phyloP scores from a whole-genome alignment of 2,888 invertebrate species.

The Temnothorax rugatulus region DNA sequence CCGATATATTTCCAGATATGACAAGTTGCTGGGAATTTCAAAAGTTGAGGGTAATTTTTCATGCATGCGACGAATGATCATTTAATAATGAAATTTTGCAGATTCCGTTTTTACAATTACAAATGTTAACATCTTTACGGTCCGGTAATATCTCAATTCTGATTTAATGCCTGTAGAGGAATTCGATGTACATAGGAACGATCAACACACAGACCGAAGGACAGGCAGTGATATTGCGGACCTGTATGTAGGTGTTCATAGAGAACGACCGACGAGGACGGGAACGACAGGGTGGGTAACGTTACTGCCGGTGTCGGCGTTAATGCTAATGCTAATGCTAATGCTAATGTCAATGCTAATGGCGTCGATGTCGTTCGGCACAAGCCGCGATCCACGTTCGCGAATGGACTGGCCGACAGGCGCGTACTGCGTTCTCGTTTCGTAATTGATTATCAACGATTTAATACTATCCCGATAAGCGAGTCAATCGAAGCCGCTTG shows the following conservation, averaged over 20 bases:
- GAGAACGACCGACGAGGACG: constrained; percentile 50
- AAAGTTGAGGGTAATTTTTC: not conserved
- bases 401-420: constrained; percentile 72
- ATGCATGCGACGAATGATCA: not conserved
- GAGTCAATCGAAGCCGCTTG: constrained; percentile 72
- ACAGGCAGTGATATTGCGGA: constrained; percentile 65
- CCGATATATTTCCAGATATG: not conserved
- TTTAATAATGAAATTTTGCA: not conserved
- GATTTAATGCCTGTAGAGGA: constrained; percentile 23
- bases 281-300: constrained; percentile 69
- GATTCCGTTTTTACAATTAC: not conserved
- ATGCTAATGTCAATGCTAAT: constrained; percentile 77
- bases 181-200: constrained; percentile 60
- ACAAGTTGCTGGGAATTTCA: not conserved
- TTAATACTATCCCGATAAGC: constrained; percentile 79
- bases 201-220: constrained; percentile 53
- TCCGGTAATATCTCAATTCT: not conserved
- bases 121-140: not conserved
- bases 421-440: constrained; percentile 65
- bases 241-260: constrained; percentile 59
- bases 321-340: constrained; percentile 82
- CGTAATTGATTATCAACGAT: constrained; percentile 80
- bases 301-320: constrained; percentile 75
- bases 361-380: constrained; percentile 71
- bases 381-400: constrained; percentile 71